Evolutionary conservation across 2,113 vertebrate genomes (phyloP).

Genomic region (Apus apus): DNA sequence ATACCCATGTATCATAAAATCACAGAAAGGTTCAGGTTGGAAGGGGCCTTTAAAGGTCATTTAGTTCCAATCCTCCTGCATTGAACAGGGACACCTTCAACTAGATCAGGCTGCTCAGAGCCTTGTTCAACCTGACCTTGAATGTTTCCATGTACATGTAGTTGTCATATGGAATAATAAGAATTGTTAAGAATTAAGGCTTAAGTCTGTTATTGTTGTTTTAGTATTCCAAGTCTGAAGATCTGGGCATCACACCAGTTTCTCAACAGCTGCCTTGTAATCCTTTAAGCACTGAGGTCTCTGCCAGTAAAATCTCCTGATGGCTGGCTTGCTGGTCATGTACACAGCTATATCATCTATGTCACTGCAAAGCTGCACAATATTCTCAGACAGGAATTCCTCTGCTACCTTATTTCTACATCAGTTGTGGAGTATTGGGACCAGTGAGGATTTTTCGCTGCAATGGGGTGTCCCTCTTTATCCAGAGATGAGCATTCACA

Average conservation of each 20-base stretch:
- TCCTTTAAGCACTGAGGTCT: background rate
- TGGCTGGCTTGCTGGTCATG: background rate
- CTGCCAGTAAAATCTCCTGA: background rate
- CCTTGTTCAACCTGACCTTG: background rate
- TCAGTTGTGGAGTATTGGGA: accelerated
- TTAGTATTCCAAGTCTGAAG: background rate
- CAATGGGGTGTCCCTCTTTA: background rate
- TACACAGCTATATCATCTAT: background rate
- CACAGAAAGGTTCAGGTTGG: background rate
- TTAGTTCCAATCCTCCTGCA: background rate
- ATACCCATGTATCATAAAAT: background rate
- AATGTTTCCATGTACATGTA: too few species aligned
- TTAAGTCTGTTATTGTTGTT: background rate
- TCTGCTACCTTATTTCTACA: background rate
- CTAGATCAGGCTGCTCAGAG: background rate
- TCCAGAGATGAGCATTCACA: background rate
- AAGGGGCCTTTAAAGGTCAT: background rate
- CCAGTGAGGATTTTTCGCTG: background rate
- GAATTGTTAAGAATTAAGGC: background rate
- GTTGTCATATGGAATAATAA: background rate
- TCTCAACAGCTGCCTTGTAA: background rate
- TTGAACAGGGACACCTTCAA: background rate
- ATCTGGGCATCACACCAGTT: background rate
- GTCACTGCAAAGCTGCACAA: background rate
- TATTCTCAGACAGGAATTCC: background rate